A percentile compares a stretch with the other conserved stretches of the same genome.
phyloP scores from a whole-genome alignment of 2,797 vertebrate species.

The Luscinia megarhynchos region DNA sequence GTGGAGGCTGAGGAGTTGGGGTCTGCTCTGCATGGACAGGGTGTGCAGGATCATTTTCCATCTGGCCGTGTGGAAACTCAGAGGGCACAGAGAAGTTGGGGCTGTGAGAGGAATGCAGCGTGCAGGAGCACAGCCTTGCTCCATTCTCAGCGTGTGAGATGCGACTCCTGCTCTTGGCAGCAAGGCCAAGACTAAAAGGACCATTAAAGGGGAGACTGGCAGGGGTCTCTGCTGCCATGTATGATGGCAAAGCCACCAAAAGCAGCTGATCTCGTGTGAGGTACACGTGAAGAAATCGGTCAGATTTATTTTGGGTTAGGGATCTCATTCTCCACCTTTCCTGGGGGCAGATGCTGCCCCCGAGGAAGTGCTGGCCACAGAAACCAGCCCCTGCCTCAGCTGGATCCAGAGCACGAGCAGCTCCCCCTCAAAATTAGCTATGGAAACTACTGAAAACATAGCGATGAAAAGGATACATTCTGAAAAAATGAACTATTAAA shows the following conservation, averaged over 20 bases:
- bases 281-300: accelerated
- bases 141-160: accelerated
- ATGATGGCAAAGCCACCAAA: neutral
- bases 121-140: accelerated
- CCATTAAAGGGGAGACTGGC: accelerated
- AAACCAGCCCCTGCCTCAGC: neutral
- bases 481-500: neutral
- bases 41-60: neutral
- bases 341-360: neutral
- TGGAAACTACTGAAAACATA: neutral
- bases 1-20: accelerated
- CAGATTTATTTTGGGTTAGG: neutral
- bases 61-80: neutral
- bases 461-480: neutral
- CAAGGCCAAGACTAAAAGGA: accelerated
- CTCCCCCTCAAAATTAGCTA: neutral
- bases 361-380: neutral
- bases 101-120: accelerated
- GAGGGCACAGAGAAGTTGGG: neutral
- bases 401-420: accelerated
- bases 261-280: neutral
- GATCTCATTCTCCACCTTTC: neutral
- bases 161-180: neutral
- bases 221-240: neutral
- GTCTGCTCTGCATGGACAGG: neutral